phyloP scores from a whole-genome alignment of 2,113 vertebrate genomes.

The Chrysemys picta region DNA sequence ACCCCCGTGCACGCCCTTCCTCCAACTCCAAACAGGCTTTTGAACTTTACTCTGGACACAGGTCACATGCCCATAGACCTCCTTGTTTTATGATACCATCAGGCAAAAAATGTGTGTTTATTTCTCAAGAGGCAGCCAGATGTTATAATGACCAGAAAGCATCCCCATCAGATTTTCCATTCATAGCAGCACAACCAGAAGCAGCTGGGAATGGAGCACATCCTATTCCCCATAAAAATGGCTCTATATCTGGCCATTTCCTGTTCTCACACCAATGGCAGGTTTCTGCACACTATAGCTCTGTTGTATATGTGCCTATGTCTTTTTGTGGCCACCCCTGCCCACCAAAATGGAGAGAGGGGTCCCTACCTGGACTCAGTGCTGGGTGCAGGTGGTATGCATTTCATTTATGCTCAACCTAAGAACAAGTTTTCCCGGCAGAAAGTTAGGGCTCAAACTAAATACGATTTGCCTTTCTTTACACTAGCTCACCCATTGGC shows the following conservation, averaged over 20 bases:
- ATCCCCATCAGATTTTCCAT: neutral
- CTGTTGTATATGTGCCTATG: neutral
- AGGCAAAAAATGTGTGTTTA: neutral
- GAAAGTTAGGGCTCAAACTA: neutral
- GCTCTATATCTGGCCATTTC: neutral
- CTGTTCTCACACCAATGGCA: neutral
- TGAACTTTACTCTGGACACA: neutral
- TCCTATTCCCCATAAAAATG: neutral
- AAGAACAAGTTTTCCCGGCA: neutral
- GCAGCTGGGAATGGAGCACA: neutral
- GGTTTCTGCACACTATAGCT: neutral
- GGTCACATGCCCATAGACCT: neutral
- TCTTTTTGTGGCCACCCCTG: neutral
- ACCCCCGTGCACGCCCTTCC: neutral
- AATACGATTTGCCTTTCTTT: neutral
- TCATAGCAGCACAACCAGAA: neutral
- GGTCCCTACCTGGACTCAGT: neutral
- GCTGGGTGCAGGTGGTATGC: neutral
- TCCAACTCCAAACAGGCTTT: neutral
- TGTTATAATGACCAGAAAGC: neutral
- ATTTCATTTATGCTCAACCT: neutral
- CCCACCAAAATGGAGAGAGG: neutral
- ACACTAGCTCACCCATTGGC: neutral
- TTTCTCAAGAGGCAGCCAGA: neutral
- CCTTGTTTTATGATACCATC: neutral